Base-by-base conservation (phyloP, 2,113 vertebrate species). In the Prinia subflava region DNA sequence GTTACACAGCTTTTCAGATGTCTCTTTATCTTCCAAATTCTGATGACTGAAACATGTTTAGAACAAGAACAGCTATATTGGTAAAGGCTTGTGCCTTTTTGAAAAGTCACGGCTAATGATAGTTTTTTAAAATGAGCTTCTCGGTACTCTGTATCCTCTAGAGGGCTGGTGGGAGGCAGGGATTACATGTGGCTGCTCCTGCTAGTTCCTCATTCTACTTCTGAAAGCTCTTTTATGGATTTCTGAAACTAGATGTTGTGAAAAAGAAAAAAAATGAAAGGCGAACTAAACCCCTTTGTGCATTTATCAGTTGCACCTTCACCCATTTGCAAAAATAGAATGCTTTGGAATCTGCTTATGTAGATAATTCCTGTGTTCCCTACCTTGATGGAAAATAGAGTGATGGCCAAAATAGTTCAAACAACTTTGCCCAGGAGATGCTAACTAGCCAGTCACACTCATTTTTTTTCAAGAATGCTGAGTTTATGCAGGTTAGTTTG, bases 21-120 rank as follows among this genome's bases (percentile, higher is more conserved):
- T 59, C 60, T 76, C 53, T 56, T 30, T 37, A 13, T 73, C 59
- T 80, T 44, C 33, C 44, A 82, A 50, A 92, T 73, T 60, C 67
- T 83, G 41, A 83, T 57, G 47, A 59, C 65, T 82, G 88, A 89
- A 94, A 89, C 35, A 68, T 30, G 63, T 83, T 92, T 94, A 90
- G 90, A 90, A 74, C 55, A 93, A 88, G 79, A 83, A 84, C 28
- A 78, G n/a, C 76, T 95, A 92, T 71, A 90, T 78, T 30, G 86
- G 68, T 81, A 59, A 84, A 76, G 76, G 68, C 46, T 77, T 92
- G 47, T 77, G 56, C 64, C 71, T 90, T 89, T 92, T 53, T 52
- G 50, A 94, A 96, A 96, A 96, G 52, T 90, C 82, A 85, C 60
- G 27, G 63, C 80, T 93, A 95, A 97, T 83, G 73, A 89, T 13